Evolutionary conservation across 2,888 invertebrate genomes (phyloP), one percentile per base, ranked within the genome.

Genomic region (Sericinus montela): DNA sequence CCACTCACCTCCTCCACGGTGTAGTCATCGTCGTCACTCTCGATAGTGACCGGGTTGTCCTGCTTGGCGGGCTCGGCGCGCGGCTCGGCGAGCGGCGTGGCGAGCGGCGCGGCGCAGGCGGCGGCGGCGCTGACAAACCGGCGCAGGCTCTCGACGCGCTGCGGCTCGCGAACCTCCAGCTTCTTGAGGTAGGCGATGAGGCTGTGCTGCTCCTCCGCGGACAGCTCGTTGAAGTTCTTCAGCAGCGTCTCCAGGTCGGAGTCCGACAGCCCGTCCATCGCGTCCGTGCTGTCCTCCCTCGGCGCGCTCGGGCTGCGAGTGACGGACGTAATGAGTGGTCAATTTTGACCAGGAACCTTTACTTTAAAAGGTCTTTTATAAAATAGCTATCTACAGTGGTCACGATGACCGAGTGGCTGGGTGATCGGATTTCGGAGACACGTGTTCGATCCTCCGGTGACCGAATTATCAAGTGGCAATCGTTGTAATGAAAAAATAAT

Each of bases 101-200:
- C 45, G 4, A 39, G 43, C n/a, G 1, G 16, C 10, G 15, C 48
- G 10, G 52, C 56, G 30, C 53, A 52, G 13, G 63, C 52, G 3
- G 74, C 75, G 8, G 80, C 81, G 2, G 77, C 74, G 71, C 94
- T 93, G 0, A 96, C 95, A 72, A 93, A 95, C 68, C 94, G 93
- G 7, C 95, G 84, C 36, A 96, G 75, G 0, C 92, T 91, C 64
- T 95, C 95, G 0, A 96, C 95, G n/a, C 95, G 91, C 34, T 90
- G 83, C 0, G 95, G 94, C 69, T 95, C 94, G 2, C 91, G 91
- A 0, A 92, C 92, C 71, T 96, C 96, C 32, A 96, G 72, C 70
- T 95, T 95, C 69, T 95, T 95, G 51, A 96, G 72, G 68, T 95
- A 95, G 0, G 93, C 93, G 28, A 96, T 95, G 3, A 96, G 88